Percentiles rank a stretch among this genome's conserved stretches.
Evolutionary conservation across 2,888 invertebrate species (phyloP).

Genomic region (Drosophila conformis): DNA sequence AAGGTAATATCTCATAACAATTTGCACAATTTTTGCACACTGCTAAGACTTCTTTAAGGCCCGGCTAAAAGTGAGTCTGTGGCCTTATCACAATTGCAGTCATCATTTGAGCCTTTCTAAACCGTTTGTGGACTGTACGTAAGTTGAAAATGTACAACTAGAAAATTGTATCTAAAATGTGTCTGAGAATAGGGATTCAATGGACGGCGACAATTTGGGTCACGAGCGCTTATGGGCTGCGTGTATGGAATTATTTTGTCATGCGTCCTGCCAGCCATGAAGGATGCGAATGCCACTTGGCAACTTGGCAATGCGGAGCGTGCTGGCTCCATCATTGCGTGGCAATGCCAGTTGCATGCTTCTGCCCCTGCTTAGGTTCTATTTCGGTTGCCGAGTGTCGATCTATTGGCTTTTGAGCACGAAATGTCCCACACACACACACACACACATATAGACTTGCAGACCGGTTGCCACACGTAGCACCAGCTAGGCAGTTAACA

Average conservation of each 20-base stretch:
- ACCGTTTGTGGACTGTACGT: background rate
- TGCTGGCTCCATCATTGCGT: conserved; percentile 32
- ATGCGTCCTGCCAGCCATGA: conserved; percentile 39
- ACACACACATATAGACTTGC: background rate
- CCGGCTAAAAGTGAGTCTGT: background rate
- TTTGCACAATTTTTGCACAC: background rate
- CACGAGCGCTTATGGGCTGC: conserved; percentile 38
- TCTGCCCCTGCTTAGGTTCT: conserved; percentile 7
- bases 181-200: conserved; percentile 16
- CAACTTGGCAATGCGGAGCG: conserved; percentile 32
- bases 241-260: conserved; percentile 55
- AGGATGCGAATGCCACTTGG: conserved; percentile 30
- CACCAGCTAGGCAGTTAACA: conserved; percentile 39
- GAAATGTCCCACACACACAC: background rate
- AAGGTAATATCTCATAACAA: background rate
- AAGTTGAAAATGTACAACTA: conserved; percentile 3
- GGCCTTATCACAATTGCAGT: background rate
- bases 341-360: conserved; percentile 27
- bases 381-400: conserved; percentile 3
- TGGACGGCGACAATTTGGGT: conserved; percentile 32
- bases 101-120: background rate
- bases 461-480: conserved; percentile 3
- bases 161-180: background rate
- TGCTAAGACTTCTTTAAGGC: background rate
- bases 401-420: conserved; percentile 21